Conservation (phyloP, 2,113 vertebrate genomes). For the Dicaeum eximium region DNA sequence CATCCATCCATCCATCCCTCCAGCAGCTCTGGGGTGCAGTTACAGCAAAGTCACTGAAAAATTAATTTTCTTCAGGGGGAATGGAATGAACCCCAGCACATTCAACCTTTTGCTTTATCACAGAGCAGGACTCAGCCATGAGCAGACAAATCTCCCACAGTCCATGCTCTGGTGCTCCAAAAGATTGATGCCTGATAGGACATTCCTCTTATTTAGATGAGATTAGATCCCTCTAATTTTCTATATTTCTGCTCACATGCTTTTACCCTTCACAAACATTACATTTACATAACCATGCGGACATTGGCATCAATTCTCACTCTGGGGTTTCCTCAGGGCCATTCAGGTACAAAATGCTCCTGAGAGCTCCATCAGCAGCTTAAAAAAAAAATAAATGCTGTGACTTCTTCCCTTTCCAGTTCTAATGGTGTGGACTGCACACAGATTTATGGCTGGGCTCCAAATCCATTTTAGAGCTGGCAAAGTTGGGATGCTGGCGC, state of each 20-base stretch:
- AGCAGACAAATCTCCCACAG: neutral
- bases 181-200: neutral
- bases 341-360: neutral
- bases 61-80: neutral
- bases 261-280: neutral
- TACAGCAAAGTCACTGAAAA: neutral
- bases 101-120: neutral
- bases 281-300: neutral
- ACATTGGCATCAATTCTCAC: neutral
- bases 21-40: neutral
- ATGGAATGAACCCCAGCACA: neutral
- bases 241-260: neutral
- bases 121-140: neutral
- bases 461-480: neutral
- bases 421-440: neutral
- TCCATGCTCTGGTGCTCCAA: neutral
- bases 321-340: neutral
- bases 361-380: neutral
- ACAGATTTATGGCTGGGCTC: neutral
- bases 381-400: neutral
- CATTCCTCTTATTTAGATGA: neutral
- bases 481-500: neutral
- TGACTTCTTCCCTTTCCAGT: neutral
- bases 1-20: fast-evolving
- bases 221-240: neutral